These are phyloP conservation scores for Emydocephalus ijimae DNA, from an alignment of 2,113 vertebrate species.

Conservation along the genomic window DNA sequence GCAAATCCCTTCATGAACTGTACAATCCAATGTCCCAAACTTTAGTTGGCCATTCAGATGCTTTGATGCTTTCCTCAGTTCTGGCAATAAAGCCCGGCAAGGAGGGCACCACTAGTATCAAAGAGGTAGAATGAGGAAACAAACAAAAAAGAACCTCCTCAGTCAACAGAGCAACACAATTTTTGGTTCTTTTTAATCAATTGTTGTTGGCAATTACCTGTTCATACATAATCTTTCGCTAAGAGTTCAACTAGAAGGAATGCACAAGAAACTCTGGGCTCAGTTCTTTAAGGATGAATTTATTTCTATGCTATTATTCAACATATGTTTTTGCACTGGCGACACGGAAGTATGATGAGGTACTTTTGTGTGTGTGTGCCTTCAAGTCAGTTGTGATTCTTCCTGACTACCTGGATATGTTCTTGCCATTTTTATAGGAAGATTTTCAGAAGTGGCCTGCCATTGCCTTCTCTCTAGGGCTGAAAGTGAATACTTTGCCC, in stretches of 20 bases:
- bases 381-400: background rate
- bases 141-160: background rate
- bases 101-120: slow-evolving; percentile 92
- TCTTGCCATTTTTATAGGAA: background rate
- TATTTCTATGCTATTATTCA: background rate
- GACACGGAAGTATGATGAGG: background rate
- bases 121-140: background rate
- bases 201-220: background rate
- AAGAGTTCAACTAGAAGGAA: background rate
- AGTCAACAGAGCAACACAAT: too few species aligned
- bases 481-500: background rate
- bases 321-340: background rate
- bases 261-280: background rate
- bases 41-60: slow-evolving; percentile 88
- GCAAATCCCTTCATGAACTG: slow-evolving; percentile 89
- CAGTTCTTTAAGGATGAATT: background rate
- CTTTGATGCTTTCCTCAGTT: slow-evolving; percentile 93
- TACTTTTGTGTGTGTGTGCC: background rate
- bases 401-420: background rate
- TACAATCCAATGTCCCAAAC: slow-evolving; percentile 95
- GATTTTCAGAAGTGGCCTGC: background rate
- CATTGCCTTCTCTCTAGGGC: background rate
- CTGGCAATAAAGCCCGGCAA: slow-evolving; percentile 89
- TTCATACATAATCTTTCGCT: background rate
- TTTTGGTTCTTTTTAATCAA: background rate